These are phyloP conservation scores for Ferrisia virgata DNA, from an alignment of 2,888 invertebrate genomes.

Conservation along the genomic window DNA sequence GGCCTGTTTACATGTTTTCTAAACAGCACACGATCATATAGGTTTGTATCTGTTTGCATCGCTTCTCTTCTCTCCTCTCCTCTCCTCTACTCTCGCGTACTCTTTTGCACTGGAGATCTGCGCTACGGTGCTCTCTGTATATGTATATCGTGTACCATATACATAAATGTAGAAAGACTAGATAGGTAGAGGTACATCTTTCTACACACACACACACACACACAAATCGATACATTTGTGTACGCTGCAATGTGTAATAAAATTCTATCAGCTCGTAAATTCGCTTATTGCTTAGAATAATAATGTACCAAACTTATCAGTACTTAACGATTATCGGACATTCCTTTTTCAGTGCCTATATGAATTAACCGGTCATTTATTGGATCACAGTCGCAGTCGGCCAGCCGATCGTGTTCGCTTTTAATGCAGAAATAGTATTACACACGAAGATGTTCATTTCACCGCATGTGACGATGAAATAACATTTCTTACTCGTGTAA, in stretches of 20 bases:
- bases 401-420: not conserved
- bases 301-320: conserved; percentile 41
- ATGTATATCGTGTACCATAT: no score
- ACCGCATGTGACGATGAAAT: no score
- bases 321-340: conserved; percentile 33
- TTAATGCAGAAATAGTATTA: conserved; percentile 20
- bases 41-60: not conserved
- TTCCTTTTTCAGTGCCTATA: conserved; percentile 18
- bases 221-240: no score
- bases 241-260: conserved; percentile 31
- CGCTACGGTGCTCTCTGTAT: not conserved
- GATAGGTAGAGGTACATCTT: no score
- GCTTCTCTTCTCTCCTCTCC: not conserved
- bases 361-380: conserved; percentile 33
- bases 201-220: no score
- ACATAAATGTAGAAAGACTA: no score
- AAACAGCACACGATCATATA: conserved; percentile 33
- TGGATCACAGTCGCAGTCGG: no score
- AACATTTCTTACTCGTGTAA: no score
- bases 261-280: conserved; percentile 45
- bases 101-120: not conserved
- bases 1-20: conserved; percentile 41
- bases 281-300: conserved; percentile 15
- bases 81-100: not conserved
- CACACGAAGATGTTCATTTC: conserved; percentile 10